These are phyloP conservation scores for Endomychus coccineus DNA, from an alignment of 2,888 invertebrate genomes.

Conservation along the genomic window DNA sequence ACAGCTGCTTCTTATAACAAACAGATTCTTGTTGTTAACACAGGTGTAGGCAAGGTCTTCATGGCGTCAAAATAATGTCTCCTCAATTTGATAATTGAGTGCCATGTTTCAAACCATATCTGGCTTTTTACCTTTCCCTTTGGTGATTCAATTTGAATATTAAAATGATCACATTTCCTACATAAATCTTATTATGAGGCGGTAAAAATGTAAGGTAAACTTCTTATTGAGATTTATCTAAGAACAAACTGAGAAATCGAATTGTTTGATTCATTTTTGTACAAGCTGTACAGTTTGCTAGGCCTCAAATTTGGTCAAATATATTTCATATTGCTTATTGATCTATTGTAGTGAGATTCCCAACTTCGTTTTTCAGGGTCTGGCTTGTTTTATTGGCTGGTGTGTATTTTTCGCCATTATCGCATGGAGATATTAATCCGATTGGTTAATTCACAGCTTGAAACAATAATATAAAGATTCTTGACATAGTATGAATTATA, in stretches of 20 bases:
- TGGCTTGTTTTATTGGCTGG: slow-evolving; percentile 19
- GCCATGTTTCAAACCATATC: slow-evolving; percentile 18
- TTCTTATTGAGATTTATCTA: slow-evolving; percentile 16
- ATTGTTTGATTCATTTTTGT: slow-evolving; percentile 14
- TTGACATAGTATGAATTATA: too few relatives aligned
- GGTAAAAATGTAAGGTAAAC: slow-evolving; percentile 20
- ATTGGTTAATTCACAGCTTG: background rate
- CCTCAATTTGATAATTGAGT: slow-evolving; percentile 1
- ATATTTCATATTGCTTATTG: slow-evolving; percentile 20
- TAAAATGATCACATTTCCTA: slow-evolving; percentile 21
- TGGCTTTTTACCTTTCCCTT: slow-evolving; percentile 19
- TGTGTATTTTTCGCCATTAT: slow-evolving; percentile 19
- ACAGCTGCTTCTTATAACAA: slow-evolving; percentile 29
- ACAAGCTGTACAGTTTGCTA: slow-evolving; percentile 20
- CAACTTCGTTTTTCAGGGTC: slow-evolving; percentile 15
- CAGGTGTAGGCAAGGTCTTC: slow-evolving; percentile 28
- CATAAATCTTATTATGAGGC: slow-evolving; percentile 20
- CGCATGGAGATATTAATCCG: too few relatives aligned
- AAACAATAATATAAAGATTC: too few relatives aligned
- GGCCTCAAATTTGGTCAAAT: slow-evolving; percentile 21
- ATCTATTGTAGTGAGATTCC: slow-evolving; percentile 20
- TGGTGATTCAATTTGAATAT: slow-evolving; percentile 19
- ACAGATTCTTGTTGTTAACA: slow-evolving; percentile 22
- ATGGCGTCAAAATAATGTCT: slow-evolving; percentile 24
- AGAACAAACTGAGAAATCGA: slow-evolving; percentile 20